Conservation (phyloP, 53 echinoderm and acorn worm species). For the Crossaster papposus region DNA sequence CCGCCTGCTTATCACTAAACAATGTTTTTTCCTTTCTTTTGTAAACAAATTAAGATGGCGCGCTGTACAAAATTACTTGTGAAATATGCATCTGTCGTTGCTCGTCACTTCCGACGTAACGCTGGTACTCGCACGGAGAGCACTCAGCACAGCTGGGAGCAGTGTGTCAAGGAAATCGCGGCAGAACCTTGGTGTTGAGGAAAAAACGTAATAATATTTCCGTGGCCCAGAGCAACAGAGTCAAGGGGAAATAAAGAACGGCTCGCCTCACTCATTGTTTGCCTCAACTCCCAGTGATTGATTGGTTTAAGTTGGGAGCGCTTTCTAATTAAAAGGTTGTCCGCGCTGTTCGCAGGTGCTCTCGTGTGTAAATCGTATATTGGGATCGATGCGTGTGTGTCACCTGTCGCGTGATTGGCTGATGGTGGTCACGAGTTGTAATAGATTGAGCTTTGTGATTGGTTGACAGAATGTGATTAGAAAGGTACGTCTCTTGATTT, state of each 20-base stretch:
- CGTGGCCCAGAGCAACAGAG: background rate
- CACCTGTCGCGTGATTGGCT: conserved; percentile 31
- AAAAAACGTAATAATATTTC: background rate
- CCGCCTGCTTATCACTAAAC: too few relatives aligned
- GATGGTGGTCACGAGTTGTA: background rate
- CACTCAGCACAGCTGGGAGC: background rate
- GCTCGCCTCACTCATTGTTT: conserved; percentile 2
- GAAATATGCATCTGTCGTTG: background rate
- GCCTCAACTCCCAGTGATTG: background rate
- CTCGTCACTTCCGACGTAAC: background rate
- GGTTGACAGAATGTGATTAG: background rate
- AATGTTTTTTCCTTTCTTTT: too few relatives aligned
- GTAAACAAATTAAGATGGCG: background rate
- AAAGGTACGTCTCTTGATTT: background rate
- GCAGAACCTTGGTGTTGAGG: background rate
- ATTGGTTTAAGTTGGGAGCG: background rate
- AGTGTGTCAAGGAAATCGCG: background rate
- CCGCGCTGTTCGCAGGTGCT: background rate
- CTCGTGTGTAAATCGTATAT: background rate
- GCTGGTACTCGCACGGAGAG: background rate
- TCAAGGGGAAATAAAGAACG: background rate
- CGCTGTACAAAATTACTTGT: background rate
- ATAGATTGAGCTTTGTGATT: background rate
- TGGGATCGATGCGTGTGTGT: background rate
- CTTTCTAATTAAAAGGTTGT: conserved; percentile 31